Conservation (phyloP, 2,113 vertebrate genomes). For the Crotalus helleri region DNA sequence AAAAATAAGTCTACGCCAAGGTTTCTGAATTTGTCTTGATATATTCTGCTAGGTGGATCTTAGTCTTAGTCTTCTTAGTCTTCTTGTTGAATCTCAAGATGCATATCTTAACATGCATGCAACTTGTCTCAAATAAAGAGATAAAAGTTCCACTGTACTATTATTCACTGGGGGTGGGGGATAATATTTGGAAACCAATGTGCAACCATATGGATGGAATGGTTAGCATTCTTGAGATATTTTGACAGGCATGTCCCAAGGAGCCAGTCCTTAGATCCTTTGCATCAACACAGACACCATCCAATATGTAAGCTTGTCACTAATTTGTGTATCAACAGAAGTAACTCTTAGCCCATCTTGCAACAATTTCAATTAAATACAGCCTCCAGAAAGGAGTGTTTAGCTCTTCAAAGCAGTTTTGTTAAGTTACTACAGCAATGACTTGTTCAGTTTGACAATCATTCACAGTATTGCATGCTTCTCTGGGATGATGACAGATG, state of each 20-base stretch:
- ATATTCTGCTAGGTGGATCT: background rate
- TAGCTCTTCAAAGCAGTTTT: slow-evolving; percentile 8
- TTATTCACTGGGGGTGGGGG: background rate
- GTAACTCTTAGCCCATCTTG: background rate
- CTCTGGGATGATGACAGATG: slow-evolving; percentile 7
- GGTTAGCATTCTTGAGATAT: slow-evolving; percentile 13
- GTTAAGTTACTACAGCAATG: slow-evolving; percentile 21
- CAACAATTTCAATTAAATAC: background rate
- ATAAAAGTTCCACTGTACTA: background rate
- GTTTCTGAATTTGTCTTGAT: background rate
- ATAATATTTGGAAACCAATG: background rate
- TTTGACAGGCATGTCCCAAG: slow-evolving; percentile 1
- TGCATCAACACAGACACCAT: background rate
- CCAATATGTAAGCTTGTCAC: background rate
- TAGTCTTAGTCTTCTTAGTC: background rate
- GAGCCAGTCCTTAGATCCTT: background rate
- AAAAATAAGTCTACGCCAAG: background rate
- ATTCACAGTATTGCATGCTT: slow-evolving; percentile 28
- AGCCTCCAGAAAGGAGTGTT: slow-evolving; percentile 10
- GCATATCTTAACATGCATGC: background rate
- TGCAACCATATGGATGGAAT: slow-evolving; percentile 2
- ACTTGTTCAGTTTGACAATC: slow-evolving; percentile 10
- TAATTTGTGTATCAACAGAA: background rate
- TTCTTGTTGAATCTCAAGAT: background rate
- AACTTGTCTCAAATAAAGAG: background rate